phyloP scores from a whole-genome alignment of 1,140 invertebrate genomes.

The Melipona quadrifasciata region DNA sequence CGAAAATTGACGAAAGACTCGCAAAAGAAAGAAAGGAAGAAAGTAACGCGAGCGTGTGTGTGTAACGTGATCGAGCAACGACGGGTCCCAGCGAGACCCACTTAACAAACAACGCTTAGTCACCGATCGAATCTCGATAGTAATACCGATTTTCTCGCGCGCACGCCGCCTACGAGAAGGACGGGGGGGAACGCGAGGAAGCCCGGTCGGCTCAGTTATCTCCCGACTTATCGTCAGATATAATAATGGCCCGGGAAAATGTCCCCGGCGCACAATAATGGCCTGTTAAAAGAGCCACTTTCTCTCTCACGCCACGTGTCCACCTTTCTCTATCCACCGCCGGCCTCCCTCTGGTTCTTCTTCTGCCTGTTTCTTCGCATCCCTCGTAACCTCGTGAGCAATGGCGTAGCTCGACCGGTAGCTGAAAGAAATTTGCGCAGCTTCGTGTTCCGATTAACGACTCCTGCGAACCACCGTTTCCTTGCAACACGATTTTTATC shows the following conservation, averaged over 20 bases:
- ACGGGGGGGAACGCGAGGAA: slow-evolving; percentile 51
- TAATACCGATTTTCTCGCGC: slow-evolving; percentile 62
- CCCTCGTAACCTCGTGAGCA: slow-evolving; percentile 14
- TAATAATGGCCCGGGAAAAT: slow-evolving; percentile 72
- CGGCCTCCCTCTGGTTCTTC: background rate
- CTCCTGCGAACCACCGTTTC: too few species aligned
- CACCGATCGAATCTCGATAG: slow-evolving; percentile 66
- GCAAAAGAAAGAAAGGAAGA: too few species aligned
- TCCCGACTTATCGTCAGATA: slow-evolving; percentile 73
- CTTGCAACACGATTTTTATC: background rate
- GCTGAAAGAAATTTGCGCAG: background rate
- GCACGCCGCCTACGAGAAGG: slow-evolving; percentile 64
- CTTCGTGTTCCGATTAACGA: background rate
- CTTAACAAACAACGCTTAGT: slow-evolving; percentile 68
- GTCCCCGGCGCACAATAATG: slow-evolving; percentile 67
- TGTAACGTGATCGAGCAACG: background rate
- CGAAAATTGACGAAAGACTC: background rate
- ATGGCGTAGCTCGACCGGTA: slow-evolving; percentile 21
- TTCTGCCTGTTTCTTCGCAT: slow-evolving; percentile 30
- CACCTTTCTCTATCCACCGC: slow-evolving; percentile 31
- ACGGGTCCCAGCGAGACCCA: slow-evolving; percentile 14
- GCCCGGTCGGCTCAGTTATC: slow-evolving; percentile 64
- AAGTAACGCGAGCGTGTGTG: background rate
- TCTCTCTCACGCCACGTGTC: slow-evolving; percentile 39
- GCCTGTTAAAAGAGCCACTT: slow-evolving; percentile 69